Evolutionary conservation across 2,113 vertebrate genomes (phyloP).

Genomic region (human): GRCh38 chr3:2070001-2070500

Average conservation of each 20-base stretch:
- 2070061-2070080: background rate
- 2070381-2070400: background rate
- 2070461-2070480: background rate
- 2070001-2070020: background rate
- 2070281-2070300: background rate
- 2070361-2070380: background rate
- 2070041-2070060: background rate
- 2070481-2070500: background rate
- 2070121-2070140: background rate
- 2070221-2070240: background rate
- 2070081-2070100: background rate
- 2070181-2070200: too few species aligned
- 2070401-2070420: background rate
- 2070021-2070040: background rate
- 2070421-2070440: background rate
- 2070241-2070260: background rate
- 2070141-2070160: background rate
- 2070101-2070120: background rate
- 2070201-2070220: rapidly evolving
- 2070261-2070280: background rate
- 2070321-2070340: background rate
- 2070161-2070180: background rate
- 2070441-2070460: background rate
- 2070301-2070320: background rate
- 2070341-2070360: background rate